Conservation (phyloP, 2,797 vertebrate genomes). For the Crenuchus spilurus region DNA sequence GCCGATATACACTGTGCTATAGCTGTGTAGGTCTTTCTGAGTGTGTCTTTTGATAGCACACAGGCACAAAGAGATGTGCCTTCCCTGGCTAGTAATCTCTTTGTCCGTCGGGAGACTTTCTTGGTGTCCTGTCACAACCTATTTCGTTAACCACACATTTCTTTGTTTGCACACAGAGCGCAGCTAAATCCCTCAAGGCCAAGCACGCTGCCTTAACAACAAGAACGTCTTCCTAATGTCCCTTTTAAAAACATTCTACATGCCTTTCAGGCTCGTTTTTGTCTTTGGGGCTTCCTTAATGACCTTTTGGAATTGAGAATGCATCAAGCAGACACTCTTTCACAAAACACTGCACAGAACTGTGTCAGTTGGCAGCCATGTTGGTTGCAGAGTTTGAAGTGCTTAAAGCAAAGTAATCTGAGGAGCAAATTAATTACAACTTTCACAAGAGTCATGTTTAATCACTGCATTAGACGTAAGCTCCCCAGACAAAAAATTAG, state of each 20-base stretch:
- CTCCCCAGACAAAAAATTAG: no score
- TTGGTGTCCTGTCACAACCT: conserved; percentile 44
- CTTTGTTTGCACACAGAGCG: conserved; percentile 52
- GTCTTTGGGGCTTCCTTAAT: conserved; percentile 4
- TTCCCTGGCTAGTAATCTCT: conserved; percentile 18
- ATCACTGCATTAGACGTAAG: no score
- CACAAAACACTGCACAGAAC: neutral
- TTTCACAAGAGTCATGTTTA: neutral
- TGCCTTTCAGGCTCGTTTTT: conserved; percentile 13
- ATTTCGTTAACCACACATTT: conserved; percentile 45
- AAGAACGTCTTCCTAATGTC: conserved; percentile 7
- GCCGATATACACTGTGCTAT: no score
- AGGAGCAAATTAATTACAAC: neutral
- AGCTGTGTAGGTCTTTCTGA: neutral
- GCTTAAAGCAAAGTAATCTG: neutral
- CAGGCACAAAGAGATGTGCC: neutral
- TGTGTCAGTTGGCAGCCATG: neutral
- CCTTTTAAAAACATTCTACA: neutral
- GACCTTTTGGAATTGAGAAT: conserved; percentile 5
- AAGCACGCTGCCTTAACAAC: conserved; percentile 19
- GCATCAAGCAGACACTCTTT: neutral
- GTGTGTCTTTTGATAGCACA: neutral
- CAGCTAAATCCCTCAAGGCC: conserved; percentile 27
- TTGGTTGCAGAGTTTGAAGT: neutral
- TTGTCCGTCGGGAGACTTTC: conserved; percentile 26